Evolutionary conservation across 2,888 invertebrate species (phyloP).

Genomic region (Mesodorylaimus sp.): DNA sequence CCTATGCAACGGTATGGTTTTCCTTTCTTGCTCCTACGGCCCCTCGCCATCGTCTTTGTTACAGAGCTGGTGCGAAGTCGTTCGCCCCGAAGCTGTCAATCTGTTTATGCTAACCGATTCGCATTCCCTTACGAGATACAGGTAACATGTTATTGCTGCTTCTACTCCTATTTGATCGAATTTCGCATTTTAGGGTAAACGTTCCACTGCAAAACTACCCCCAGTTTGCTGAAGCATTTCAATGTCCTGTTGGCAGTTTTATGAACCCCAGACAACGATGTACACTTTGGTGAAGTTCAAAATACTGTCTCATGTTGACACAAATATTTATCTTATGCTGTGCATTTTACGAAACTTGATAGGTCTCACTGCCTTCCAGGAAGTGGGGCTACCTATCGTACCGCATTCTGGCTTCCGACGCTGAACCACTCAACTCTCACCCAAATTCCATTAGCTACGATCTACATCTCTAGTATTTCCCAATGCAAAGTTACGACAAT

Average conservation of each 20-base stretch:
- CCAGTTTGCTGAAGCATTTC: constrained; percentile 26
- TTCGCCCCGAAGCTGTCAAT: background rate
- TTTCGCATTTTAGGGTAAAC: constrained; percentile 17
- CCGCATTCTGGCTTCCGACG: background rate
- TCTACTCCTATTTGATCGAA: no score
- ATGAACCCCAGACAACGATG: constrained; percentile 28
- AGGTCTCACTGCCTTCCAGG: background rate
- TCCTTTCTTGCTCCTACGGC: no score
- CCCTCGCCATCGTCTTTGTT: background rate
- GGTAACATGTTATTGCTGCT: background rate
- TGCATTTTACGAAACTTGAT: no score
- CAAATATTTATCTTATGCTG: background rate
- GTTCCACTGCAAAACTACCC: constrained; percentile 25
- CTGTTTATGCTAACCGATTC: background rate
- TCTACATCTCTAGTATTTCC: no score
- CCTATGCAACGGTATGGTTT: constrained; percentile 31
- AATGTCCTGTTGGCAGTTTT: constrained; percentile 23
- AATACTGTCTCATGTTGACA: background rate
- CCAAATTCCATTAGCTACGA: no score
- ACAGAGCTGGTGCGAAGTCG: background rate
- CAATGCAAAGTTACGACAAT: no score
- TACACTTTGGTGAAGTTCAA: constrained; percentile 4
- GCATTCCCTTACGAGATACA: background rate
- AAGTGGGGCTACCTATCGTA: background rate
- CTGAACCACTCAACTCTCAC: no score